Evolutionary conservation across 2,113 vertebrate species (phyloP), one percentile per base, ranked within the genome.

Genomic region (Bungarus multicinctus): DNA sequence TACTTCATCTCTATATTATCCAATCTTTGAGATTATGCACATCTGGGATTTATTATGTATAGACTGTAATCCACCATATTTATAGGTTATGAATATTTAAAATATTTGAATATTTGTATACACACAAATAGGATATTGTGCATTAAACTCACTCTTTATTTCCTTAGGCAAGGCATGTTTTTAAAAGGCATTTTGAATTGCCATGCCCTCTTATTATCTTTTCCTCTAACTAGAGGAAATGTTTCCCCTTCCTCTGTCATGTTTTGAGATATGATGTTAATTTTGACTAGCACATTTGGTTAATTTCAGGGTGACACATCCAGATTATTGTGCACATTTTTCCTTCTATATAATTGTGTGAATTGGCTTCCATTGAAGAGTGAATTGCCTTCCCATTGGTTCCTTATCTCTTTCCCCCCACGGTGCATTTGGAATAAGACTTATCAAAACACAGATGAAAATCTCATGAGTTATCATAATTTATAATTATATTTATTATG

Each of bases 391-490:
- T 34, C 27, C 92, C 87, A 89, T 52, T 89, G 45, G 43, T 50
- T 57, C 39, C 5, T 81, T 7, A 39, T 81, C 39, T 47, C n/a
- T 39, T 22, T 0, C 27, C 90, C 90, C 43, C 22, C 16, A 54
- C 4, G 25, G 27, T 57, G 43, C 12, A 89, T 47, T 92, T 92
- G 34, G 53, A 89, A 81, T 22, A 88, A 81, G 58, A 20, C 57
- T 91, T 87, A 91, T 64, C 85, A 91, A 57, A 57, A 74, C 58
- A 74, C 58, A 20, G 30, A 60, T 81, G 69, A 92, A 92, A 10
- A 34, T 89, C 60, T 53, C 87, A 89, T 23, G 2, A 64, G 34
- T 74, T 55, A 74, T 45, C 16, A 92, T 74, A 74, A 50, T 88
- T 64, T 88, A 52, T 92, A 88, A 89, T 89, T 89, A 81, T 88